A percentile compares a stretch with the other conserved stretches of the same genome.
Evolutionary conservation across 2,888 invertebrate species (phyloP).

Genomic region (Hermodice carunculata): DNA sequence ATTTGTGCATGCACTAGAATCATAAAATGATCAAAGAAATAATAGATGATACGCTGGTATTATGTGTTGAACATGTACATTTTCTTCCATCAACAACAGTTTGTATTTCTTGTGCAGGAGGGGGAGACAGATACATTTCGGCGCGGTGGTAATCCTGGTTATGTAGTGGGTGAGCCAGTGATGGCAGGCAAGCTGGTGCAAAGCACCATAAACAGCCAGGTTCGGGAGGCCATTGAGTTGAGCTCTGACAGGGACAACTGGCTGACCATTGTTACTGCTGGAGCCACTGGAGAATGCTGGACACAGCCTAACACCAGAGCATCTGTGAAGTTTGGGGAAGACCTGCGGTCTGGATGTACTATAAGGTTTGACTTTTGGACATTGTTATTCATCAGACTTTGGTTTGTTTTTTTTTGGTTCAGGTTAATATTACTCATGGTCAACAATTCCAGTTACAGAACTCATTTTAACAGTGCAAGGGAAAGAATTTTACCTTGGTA

Average conservation of each 20-base stretch:
- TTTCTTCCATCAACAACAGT: no score
- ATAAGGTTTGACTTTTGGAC: constrained; percentile 55
- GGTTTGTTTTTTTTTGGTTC: no score
- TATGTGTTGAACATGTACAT: no score
- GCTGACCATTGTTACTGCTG: constrained; percentile 55
- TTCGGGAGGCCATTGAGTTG: constrained; percentile 39
- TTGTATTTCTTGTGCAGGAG: constrained; percentile 13
- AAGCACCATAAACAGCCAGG: background rate
- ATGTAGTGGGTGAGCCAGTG: constrained; percentile 78
- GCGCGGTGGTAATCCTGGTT: constrained; percentile 85
- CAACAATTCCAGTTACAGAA: no score
- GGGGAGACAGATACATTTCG: constrained; percentile 32
- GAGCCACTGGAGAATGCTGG: constrained; percentile 52
- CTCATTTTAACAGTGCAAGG: no score
- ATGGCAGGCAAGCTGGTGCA: constrained; percentile 68
- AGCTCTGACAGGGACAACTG: constrained; percentile 44
- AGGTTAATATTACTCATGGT: no score
- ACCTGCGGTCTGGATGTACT: constrained; percentile 65
- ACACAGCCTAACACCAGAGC: constrained; percentile 42
- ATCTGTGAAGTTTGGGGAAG: constrained; percentile 64
- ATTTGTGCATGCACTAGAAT: no score
- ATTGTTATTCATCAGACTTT: no score
- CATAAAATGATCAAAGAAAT: no score
- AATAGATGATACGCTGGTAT: no score
- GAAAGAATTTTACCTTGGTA: no score